Base-by-base conservation (phyloP, 2,113 vertebrate genomes). In the Epinephelus lanceolatus region DNA sequence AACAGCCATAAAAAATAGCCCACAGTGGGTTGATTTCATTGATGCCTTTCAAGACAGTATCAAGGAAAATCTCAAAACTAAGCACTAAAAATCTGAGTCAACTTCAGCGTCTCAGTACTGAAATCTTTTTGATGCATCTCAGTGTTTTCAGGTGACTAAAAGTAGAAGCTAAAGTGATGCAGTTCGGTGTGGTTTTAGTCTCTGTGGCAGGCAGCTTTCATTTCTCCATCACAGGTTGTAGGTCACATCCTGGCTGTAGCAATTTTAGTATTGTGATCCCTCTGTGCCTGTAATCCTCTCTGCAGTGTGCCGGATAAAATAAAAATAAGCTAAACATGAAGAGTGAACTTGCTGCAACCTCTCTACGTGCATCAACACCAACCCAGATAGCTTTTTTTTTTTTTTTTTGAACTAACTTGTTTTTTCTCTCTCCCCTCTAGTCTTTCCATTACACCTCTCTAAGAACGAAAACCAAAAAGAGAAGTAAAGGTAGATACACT, bases 401-500 rank as follows among this genome's bases (percentile, higher is more conserved):
- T 6, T 17, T 42, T 56, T 45, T 67, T 23, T 68, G 2, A 17
- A 18, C 52, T 69, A 18, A 68, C 63, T 49, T 49, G 25, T 51
- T 27, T 79, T 61, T 53, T 52, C 60, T 53, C 63, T 69, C n/a
- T 30, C 68, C 78, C 84, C 40, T 93, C 1, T 90, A 98, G 97
- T 96, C 96, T 87, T 97, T 98, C 88, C 96, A 97, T 93, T 97
- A 97, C 89, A 95, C 96, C 89, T 97, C 97, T 84, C 91, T 97
- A 95, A 96, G 96, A 94, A 96, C 96, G 69, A 98, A 97, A 96
- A 95, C 95, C 95, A 97, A 96, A 95, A 97, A 96, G 95, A 96
- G 96, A 96, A 95, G 95, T 86, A 97, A 97, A 97, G 97, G 97
- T 98, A 95, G 89, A 71, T 1, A 19, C 7, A 4, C 14, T n/a